Conservation (phyloP, 2,113 vertebrate species). For the Todiramphus chloris region DNA sequence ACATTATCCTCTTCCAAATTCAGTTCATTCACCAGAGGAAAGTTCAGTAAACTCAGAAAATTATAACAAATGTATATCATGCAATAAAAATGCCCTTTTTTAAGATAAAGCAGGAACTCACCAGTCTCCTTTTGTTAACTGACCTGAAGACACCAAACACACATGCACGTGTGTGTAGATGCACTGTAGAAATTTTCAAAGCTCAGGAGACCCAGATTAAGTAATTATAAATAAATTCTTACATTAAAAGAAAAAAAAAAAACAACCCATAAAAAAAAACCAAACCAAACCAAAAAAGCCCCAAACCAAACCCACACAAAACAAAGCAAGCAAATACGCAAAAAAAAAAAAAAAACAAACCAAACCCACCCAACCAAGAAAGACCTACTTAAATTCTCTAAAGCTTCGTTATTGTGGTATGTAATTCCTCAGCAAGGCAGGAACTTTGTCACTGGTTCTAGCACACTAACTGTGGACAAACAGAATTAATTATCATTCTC, state of each 20-base stretch:
- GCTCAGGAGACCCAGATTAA: neutral
- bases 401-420: neutral
- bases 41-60: neutral
- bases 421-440: neutral
- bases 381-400: neutral
- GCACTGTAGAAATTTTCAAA: neutral
- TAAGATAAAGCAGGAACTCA: neutral
- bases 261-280: too few species aligned
- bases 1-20: neutral
- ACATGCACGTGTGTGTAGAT: rapidly evolving
- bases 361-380: neutral
- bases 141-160: neutral
- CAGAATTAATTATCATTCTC: neutral
- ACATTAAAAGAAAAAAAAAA: neutral
- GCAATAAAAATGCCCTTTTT: neutral
- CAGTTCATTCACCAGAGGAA: neutral
- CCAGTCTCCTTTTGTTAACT: neutral
- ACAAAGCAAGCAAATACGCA: too few species aligned
- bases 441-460: neutral
- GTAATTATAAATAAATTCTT: neutral
- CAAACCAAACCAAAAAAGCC: too few species aligned
- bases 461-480: neutral
- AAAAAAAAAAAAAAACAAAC: too few species aligned
- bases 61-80: neutral
- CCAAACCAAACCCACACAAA: too few species aligned